Conservation (phyloP, 2,797 vertebrate genomes). For the Cuculus canorus region DNA sequence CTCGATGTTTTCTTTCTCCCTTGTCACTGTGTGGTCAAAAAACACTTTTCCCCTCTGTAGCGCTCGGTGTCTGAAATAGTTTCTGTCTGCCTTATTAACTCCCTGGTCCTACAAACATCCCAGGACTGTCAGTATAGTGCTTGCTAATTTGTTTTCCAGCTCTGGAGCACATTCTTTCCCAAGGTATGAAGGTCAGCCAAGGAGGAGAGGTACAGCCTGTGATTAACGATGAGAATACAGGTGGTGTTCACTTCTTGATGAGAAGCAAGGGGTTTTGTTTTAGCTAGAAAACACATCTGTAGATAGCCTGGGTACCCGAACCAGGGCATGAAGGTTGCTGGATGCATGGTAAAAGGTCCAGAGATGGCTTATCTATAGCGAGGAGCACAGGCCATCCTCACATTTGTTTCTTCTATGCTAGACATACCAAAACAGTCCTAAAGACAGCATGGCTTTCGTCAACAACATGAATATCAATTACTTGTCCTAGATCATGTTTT, state of each 20-base stretch:
- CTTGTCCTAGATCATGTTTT: not conserved
- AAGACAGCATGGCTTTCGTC: not conserved
- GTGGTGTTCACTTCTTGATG: not conserved
- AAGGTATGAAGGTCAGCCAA: conserved; percentile 23
- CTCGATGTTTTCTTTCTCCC: not conserved
- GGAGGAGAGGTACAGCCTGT: not conserved
- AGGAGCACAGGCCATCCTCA: not conserved
- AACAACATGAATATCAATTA: not conserved
- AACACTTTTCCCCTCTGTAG: not conserved
- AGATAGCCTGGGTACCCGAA: not conserved
- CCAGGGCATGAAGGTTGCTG: not conserved
- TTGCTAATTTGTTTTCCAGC: conserved; percentile 15
- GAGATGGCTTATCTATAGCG: not conserved
- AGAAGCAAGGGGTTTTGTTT: not conserved
- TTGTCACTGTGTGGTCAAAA: not conserved
- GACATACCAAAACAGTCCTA: not conserved
- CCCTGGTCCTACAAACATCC: not conserved
- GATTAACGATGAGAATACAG: not conserved
- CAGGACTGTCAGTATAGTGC: not conserved
- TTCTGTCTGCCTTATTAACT: conserved; percentile 40
- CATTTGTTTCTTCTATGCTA: not conserved
- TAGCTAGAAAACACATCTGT: not conserved
- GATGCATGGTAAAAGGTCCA: not conserved
- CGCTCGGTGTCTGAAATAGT: not conserved
- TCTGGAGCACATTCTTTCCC: conserved; percentile 9